phyloP scores from a whole-genome alignment of 2,113 vertebrate species.

The Cromileptes altivelis region DNA sequence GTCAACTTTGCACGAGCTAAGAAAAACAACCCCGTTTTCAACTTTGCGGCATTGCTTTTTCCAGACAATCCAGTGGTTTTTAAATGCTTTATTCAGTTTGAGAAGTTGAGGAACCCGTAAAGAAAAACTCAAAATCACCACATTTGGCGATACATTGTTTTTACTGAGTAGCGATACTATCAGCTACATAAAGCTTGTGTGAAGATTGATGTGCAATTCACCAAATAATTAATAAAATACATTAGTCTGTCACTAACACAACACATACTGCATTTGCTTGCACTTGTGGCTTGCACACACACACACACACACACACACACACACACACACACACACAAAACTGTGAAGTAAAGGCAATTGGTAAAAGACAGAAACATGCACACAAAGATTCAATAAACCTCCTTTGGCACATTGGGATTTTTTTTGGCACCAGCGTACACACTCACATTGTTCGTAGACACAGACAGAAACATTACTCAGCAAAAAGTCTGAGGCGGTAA shows the following conservation, averaged over 20 bases:
- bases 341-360: neutral
- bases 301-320: too few species aligned
- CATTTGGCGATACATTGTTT: neutral
- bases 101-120: neutral
- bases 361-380: neutral
- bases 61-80: neutral
- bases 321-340: neutral
- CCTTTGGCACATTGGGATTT: neutral
- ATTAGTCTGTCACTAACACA: neutral
- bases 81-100: neutral
- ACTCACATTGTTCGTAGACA: slow-evolving; percentile 20
- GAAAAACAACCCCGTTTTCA: neutral
- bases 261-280: neutral
- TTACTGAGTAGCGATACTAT: neutral
- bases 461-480: slow-evolving; percentile 49
- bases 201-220: neutral
- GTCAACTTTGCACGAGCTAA: neutral
- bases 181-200: neutral
- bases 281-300: neutral
- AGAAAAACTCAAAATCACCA: neutral
- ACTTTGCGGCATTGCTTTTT: neutral
- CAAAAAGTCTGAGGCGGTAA: slow-evolving; percentile 58
- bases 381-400: slow-evolving; percentile 1
- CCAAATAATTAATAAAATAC: neutral
- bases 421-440: neutral